Evolutionary conservation across 2,888 invertebrate species (phyloP), one percentile per base, ranked within the genome.

Genomic region (Monoplex corrugatus): DNA sequence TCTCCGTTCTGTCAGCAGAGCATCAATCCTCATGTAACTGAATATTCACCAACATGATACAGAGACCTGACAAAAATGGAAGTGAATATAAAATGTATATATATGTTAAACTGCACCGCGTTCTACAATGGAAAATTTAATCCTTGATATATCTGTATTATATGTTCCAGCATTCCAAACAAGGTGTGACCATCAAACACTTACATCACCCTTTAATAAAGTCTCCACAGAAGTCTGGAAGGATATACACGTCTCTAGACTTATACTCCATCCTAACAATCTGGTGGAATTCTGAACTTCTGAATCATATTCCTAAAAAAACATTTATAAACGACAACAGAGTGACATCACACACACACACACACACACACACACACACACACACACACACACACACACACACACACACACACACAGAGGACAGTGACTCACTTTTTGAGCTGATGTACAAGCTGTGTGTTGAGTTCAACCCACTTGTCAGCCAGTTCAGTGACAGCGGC

Each of bases 381-480:
- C 40, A 40, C 23, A 78, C 40, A 68, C 68, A 68, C 68, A 68
- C 68, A 68, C 68, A 68, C 68, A 68, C 68, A 50, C 50, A 80
- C 80, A 43, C 38, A 80, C 82, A 45, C 44, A 40, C 82, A 32
- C 43, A 44, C 45, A 83, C 19, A 50, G 50, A 28, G 13, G 38
- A 82, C 16, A 23, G 45, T 1, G n/a, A 91, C 91, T 90, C 78
- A 94, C 95, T 94, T 94, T 89, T 95, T 94, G 35, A 95, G 91
- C 91, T 94, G 93, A 40, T 93, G 93, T 19, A 93, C 92, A 6
- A 94, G 91, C 28, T 92, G 92, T 63, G 94, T 93, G 91, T 94
- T 95, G 32, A 95, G 90, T 78, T 93, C 91, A 43, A 95, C 94
- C 94, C 95, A 95, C 86, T 93, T 93, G n/a, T 95, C 95, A 10